phyloP scores from a whole-genome alignment of 2,797 vertebrate genomes.

The Neosilurus hyrtlii region DNA sequence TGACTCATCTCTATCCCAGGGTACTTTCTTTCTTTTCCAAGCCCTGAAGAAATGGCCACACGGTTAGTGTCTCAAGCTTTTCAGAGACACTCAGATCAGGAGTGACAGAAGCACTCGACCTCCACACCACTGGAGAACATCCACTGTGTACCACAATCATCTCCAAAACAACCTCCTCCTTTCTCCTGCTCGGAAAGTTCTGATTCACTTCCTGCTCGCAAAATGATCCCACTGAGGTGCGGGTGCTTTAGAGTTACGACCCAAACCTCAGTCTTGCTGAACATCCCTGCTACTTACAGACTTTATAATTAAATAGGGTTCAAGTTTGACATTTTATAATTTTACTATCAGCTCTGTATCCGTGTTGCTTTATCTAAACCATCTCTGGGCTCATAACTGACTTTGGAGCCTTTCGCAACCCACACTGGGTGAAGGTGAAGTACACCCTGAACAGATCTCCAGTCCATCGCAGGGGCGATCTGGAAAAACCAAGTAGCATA shows the following conservation, averaged over 20 bases:
- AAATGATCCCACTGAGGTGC: background rate
- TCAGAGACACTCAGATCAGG: slow-evolving; percentile 65
- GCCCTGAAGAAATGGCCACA: slow-evolving; percentile 69
- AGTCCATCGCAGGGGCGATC: no score
- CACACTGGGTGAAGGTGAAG: no score
- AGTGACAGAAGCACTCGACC: slow-evolving; percentile 68
- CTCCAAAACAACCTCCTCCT: background rate
- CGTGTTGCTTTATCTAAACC: no score
- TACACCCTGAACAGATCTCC: no score
- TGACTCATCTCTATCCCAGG: slow-evolving; percentile 65
- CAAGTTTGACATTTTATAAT: background rate
- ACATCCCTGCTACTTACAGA: background rate
- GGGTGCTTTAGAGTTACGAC: background rate
- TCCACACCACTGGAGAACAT: slow-evolving; percentile 18
- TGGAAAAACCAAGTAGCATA: no score
- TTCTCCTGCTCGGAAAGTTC: background rate
- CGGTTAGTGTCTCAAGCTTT: slow-evolving; percentile 62
- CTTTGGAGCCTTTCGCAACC: no score
- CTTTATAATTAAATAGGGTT: background rate
- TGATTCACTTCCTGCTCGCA: background rate
- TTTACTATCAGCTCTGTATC: background rate
- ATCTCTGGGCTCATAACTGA: no score
- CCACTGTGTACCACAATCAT: background rate
- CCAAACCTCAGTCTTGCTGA: background rate
- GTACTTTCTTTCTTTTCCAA: slow-evolving; percentile 25